These are phyloP conservation scores for Anisognathus igniventris DNA, from an alignment of 2,797 vertebrate genomes.

Conservation along the genomic window DNA sequence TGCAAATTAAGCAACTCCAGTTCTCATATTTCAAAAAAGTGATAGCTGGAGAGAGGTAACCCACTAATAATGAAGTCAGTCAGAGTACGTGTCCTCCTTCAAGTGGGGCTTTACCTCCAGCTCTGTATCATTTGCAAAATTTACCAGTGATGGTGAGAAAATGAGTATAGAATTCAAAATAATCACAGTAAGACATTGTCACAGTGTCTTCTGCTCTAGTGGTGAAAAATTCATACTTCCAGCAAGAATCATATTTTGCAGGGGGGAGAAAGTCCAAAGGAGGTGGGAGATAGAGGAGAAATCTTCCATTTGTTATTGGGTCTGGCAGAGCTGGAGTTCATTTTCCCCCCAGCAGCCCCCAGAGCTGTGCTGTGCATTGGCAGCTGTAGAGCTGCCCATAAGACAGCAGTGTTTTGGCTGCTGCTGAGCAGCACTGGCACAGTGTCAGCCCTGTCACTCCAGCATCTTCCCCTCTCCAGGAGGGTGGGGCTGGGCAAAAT, in stretches of 20 bases:
- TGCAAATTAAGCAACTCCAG: not conserved
- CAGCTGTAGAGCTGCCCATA: not conserved
- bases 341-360: not conserved
- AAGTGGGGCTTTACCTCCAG: not conserved
- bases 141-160: not conserved
- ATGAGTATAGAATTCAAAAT: not conserved
- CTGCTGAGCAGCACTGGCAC: not conserved
- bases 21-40: not conserved
- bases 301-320: not conserved
- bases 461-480: not conserved
- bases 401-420: not conserved
- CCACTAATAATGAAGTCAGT: not conserved
- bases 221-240: not conserved
- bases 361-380: not conserved
- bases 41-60: not conserved
- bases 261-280: not conserved
- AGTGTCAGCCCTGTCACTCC: not conserved
- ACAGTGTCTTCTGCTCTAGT: not conserved
- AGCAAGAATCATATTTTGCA: not conserved
- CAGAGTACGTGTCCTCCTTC: fast-evolving
- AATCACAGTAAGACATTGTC: not conserved
- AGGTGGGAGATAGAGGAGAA: not conserved
- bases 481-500: not conserved
- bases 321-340: not conserved
- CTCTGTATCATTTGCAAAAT: not conserved